Base-by-base conservation (phyloP, 2,888 invertebrate genomes). In the Galerucella nymphaeae region DNA sequence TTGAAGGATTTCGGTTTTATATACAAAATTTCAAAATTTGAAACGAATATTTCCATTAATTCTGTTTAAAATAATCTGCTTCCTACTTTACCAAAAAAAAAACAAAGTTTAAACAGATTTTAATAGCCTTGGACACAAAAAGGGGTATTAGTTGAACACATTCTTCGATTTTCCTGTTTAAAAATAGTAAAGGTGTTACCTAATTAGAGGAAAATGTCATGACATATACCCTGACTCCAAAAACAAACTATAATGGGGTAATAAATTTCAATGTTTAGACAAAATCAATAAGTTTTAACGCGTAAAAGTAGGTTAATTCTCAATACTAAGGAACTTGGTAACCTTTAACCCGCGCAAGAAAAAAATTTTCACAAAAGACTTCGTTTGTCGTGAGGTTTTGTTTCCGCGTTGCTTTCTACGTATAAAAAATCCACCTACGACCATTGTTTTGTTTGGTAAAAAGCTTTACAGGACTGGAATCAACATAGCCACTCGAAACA, bases 271-370 rank as follows among this genome's bases (percentile, higher is more conserved):
- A 59, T 64, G 48, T 62, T 59, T 38, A 68, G 64, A 64, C 50
- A 64, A 64, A 70, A 74, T 74, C 71, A 65, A 74, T 74, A 68
- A 62, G 41, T 58, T 66, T 70, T 69, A 70, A 70, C 50, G 72
- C 30, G 45, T 70, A 72, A 70, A 76, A 76, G 70, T 76, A 73
- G 76, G 76, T 76, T 76, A 76, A 76, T 76, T 62, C 74, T 71
- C 73, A 64, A 70, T 68, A 58, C 66, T 69, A 59, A 72, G 67
- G 67, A 63, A 75, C 72, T 75, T 59, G 58, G 71, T 67, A 70
- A 73, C 73, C 73, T 70, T 73, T 73, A 66, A 70, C 73, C 73
- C 59, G 41, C 65, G 45, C 38, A 59, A 59, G 30, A 59, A 38
- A 59, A 30, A 30, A 8, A 30, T 8, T 5, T 30, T 30, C n/a